Base-by-base conservation (phyloP, 2,797 vertebrate genomes). In the Harpagifer antarcticus region DNA sequence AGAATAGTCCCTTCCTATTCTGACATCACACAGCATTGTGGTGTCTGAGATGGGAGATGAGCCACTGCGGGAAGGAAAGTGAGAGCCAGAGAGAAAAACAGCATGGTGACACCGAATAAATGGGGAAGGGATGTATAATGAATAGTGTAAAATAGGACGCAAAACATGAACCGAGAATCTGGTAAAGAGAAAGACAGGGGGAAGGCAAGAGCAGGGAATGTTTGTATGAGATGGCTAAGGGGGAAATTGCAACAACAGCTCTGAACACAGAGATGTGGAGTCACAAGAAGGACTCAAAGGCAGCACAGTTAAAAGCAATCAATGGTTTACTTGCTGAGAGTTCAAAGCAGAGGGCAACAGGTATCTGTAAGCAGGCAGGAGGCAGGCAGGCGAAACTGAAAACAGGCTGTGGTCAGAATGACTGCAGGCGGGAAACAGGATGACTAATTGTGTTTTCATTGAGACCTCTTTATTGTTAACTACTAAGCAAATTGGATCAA, bases 1-100 rank as follows among this genome's bases (percentile, higher is more conserved):
- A 89, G 81, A 92, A 91, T 57, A 65, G 79, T 86, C 78, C 74
- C 69, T 58, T 83, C 76, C 81, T 59, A 61, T 88, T 78, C 82
- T 89, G 86, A 90, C 88, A 90, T 92, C 83, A 88, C 82, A 79
- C 84, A 58, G 66, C 79, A 73, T 54, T 74, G n/a, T n/a, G 77
- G 81, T 82, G 76, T 74, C 82, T 84, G 74, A 55, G 52, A 59
- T 74, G 63, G 78, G 70, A 85, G 74, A 92, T 45, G 82, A 83
- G 73, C n/a, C n/a, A n/a, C n/a, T n/a, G n/a, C n/a, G n/a, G n/a
- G n/a, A n/a, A n/a, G n/a, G n/a, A n/a, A n/a, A n/a, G n/a, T n/a
- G n/a, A n/a, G n/a, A n/a, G n/a, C 64, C 43, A 23, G 55, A 43
- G 65, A 69, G 49, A 65, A 52, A 61, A 75, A 40, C 17, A 72